phyloP scores from a whole-genome alignment of 64 coral and sea anemone species.

The Pocillopora damicornis region DNA sequence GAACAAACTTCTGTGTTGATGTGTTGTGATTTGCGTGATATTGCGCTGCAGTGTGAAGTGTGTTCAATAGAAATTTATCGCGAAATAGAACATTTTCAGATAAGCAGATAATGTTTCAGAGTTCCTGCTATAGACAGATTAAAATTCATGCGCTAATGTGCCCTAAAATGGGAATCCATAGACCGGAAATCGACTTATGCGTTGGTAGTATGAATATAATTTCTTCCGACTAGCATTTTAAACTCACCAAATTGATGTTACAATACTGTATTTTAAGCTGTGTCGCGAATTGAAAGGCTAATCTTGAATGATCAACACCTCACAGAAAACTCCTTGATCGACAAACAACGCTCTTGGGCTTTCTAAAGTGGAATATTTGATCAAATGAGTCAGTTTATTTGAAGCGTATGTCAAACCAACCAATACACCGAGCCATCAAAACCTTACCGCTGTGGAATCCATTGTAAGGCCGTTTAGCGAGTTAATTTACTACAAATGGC shows the following conservation, averaged over 20 bases:
- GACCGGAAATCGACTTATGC: not conserved
- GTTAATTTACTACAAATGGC: conserved; percentile 19
- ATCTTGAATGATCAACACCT: not conserved
- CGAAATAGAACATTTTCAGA: not conserved
- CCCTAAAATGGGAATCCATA: not conserved
- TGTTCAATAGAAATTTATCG: not conserved
- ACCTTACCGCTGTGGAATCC: not conserved
- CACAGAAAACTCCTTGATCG: not conserved
- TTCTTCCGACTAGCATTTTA: conserved; percentile 3
- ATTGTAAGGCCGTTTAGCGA: not conserved
- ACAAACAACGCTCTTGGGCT: not conserved
- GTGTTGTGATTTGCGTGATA: not conserved
- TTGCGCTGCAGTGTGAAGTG: not conserved
- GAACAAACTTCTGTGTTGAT: not conserved
- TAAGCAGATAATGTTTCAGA: not conserved
- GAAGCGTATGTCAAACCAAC: not conserved
- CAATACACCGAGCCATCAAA: not conserved
- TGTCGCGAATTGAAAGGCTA: not conserved
- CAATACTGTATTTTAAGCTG: conserved; percentile 2
- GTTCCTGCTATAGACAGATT: not conserved
- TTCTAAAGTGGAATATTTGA: not conserved
- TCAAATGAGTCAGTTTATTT: not conserved
- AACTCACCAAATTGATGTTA: not conserved
- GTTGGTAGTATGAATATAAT: conserved; percentile 3
- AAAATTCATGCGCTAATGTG: not conserved